Base-by-base conservation (phyloP, 1,140 invertebrate genomes). In the Bombus fervidus region DNA sequence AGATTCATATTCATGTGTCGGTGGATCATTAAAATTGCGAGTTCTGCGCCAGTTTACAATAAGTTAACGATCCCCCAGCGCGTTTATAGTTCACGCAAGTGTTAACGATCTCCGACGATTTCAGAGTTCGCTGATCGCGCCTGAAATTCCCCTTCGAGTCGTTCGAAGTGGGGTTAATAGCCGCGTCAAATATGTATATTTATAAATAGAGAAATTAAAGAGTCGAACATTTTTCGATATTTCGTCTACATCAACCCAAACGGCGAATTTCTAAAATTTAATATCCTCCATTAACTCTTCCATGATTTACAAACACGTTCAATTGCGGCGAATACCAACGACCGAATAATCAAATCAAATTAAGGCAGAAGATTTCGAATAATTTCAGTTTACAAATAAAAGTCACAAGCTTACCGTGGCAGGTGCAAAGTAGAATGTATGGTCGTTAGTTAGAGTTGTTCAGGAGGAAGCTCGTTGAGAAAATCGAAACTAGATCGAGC, bases 21-120 rank as follows among this genome's bases (percentile, higher is more conserved):
- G 39, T 22, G n/a, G 59, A 66, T 80, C 25, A n/a, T 80, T 53
- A 80, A 43, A 34, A 80, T n/a, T 34, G 78, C 78, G 34, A 69
- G 43, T 69, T 37, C 15, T 68, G 43, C 25, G 43, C 66, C 68
- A 80, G 62, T 80, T 80, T 80, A 47, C 47, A 53, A 66, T 39
- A 66, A 43, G 43, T 71, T 80, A 80, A 80, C 25, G 78, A 80
- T 69, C 78, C 43, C 28, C 10, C 59, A 28, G 15, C 64, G 59
- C 76, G 37, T 66, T 78, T 66, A 66, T 59, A 43, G 28, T 64
- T 77, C 75, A 59, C 74, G 39, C 25, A 12, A 37, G 43, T 28
- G 41, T 69, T 69, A 34, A 68, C 31, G 31, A 80, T 80, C 64
- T 28, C 25, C 25, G 62, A 69, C 66, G 64, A 80, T 80, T 71